Evolutionary conservation across 1,140 invertebrate genomes (phyloP).

Genomic region (Zaprionus ornatus): DNA sequence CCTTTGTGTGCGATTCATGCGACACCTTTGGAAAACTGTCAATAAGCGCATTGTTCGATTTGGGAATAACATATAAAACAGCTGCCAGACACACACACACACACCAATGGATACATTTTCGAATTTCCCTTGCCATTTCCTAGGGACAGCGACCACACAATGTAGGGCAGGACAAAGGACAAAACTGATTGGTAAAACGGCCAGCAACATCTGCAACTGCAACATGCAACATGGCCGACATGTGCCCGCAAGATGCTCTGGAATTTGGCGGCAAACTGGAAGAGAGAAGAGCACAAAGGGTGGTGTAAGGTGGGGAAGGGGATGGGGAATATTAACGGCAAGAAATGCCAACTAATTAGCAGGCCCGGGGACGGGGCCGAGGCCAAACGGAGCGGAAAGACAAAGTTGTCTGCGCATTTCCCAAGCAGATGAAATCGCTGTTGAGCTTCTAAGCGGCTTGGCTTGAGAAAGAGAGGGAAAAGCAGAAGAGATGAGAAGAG

Average conservation of each 20-base stretch:
- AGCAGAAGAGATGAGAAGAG: slow-evolving; percentile 3
- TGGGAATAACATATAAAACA: slow-evolving; percentile 29
- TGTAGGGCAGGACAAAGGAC: slow-evolving; percentile 33
- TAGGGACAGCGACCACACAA: slow-evolving; percentile 45
- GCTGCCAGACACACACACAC: slow-evolving; percentile 39
- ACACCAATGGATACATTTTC: background rate
- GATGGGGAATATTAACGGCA: background rate
- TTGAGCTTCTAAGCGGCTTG: slow-evolving; percentile 75
- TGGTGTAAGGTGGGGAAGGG: background rate
- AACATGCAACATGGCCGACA: slow-evolving; percentile 61
- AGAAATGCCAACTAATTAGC: slow-evolving; percentile 35
- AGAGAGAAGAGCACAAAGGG: slow-evolving; percentile 19
- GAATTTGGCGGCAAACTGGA: slow-evolving; percentile 69
- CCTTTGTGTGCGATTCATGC: slow-evolving; percentile 48
- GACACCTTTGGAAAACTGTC: slow-evolving; percentile 74
- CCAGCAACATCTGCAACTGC: slow-evolving; percentile 45
- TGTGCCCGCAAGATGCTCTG: slow-evolving; percentile 63
- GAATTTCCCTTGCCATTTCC: slow-evolving; percentile 39
- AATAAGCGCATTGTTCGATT: slow-evolving; percentile 68
- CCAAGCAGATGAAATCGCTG: slow-evolving; percentile 52
- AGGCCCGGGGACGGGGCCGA: background rate
- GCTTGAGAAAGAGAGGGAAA: slow-evolving; percentile 16
- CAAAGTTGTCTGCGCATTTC: slow-evolving; percentile 49
- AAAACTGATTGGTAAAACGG: slow-evolving; percentile 64
- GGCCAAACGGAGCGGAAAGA: slow-evolving; percentile 23